Evolutionary conservation across 2,113 vertebrate species (phyloP).

Genomic region (Tachycineta bicolor): DNA sequence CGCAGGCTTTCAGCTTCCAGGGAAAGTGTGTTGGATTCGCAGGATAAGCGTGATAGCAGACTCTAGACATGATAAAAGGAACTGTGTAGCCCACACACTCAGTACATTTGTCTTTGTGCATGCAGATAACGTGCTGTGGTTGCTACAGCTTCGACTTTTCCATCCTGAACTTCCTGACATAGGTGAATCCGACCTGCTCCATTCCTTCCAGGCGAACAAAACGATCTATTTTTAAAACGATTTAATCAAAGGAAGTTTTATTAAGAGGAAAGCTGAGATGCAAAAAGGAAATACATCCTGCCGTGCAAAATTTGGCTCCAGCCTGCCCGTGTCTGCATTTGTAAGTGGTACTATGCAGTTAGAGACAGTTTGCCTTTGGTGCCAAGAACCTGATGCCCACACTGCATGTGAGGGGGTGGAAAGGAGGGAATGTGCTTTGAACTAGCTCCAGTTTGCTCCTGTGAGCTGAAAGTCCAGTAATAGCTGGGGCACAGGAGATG

Average conservation of each 20-base stretch:
- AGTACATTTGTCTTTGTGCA: neutral
- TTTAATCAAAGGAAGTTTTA: constrained; percentile 1
- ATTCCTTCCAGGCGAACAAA: neutral
- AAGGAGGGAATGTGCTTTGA: neutral
- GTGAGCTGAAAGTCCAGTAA: neutral
- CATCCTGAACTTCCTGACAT: neutral
- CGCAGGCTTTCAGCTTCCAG: neutral
- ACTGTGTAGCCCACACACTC: neutral
- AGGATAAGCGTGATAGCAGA: neutral
- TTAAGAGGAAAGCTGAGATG: neutral
- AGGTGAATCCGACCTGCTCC: neutral
- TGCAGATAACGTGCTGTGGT: neutral
- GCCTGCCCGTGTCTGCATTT: neutral
- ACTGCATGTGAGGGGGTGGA: neutral
- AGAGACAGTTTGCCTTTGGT: neutral
- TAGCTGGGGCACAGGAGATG: neutral
- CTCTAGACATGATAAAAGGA: neutral
- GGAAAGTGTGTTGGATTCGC: neutral
- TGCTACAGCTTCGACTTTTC: neutral
- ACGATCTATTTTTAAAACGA: neutral
- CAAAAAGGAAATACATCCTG: constrained; percentile 22
- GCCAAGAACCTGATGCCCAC: neutral
- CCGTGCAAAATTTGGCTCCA: neutral
- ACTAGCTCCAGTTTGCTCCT: neutral
- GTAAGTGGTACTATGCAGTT: neutral